Percentiles rank a stretch among this genome's conserved stretches.
Conservation (phyloP, 2,888 invertebrate species). For the Cephonodes hylas region DNA sequence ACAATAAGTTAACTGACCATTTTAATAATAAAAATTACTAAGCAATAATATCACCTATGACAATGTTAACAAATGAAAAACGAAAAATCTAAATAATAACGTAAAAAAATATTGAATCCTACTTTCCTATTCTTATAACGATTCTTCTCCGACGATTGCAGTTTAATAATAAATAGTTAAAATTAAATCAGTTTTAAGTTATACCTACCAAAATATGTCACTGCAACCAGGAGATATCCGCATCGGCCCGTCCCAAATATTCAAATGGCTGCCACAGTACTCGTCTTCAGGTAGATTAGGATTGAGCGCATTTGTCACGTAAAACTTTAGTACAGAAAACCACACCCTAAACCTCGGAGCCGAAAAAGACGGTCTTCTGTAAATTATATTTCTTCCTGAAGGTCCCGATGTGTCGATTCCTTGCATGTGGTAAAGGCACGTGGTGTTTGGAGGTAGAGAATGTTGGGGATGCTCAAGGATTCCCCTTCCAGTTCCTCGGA, state of each 20-base stretch:
- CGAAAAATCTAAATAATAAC: too few relatives aligned
- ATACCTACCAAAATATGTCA: slow-evolving; percentile 89
- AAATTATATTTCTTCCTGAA: slow-evolving; percentile 77
- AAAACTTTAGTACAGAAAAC: slow-evolving; percentile 93
- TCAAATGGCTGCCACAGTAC: slow-evolving; percentile 90
- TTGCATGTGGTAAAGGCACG: slow-evolving; percentile 91
- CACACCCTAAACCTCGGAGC: slow-evolving; percentile 89
- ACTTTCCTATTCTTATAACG: too few relatives aligned
- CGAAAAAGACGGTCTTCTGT: slow-evolving; percentile 81
- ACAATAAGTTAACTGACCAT: neutral
- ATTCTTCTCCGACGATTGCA: too few relatives aligned
- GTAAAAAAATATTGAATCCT: too few relatives aligned
- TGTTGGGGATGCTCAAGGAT: slow-evolving; percentile 91
- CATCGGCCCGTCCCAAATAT: slow-evolving; percentile 93
- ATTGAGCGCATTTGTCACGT: slow-evolving; percentile 84
- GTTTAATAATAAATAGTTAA: neutral
- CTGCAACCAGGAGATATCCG: slow-evolving; percentile 88
- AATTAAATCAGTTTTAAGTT: neutral
- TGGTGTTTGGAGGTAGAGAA: slow-evolving; percentile 92
- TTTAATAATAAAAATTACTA: neutral
- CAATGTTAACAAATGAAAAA: too few relatives aligned
- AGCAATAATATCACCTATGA: too few relatives aligned
- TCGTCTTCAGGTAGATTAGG: slow-evolving; percentile 86
- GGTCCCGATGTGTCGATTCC: slow-evolving; percentile 83
- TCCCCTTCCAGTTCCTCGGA: slow-evolving; percentile 90